Base-by-base conservation (phyloP, 2,888 invertebrate species). In the Drosophila formosana region DNA sequence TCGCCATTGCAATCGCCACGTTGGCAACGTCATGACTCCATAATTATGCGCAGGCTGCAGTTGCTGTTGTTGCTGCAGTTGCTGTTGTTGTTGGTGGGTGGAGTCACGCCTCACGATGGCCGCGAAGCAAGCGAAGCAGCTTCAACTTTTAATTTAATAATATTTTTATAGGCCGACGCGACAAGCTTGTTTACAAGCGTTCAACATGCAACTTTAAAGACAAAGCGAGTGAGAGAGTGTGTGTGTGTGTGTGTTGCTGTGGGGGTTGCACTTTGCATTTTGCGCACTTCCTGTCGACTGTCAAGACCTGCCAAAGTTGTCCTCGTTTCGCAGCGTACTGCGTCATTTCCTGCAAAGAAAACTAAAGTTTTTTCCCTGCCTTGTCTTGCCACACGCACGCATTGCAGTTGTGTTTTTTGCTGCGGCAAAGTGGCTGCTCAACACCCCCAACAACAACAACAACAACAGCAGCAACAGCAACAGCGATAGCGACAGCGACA, bases 231-330 rank as follows among this genome's bases (percentile, higher is more conserved):
- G 28, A 41, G 18, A 49, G 9, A 51, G 7, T 52, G 45, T 37
- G 11, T 41, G 28, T 34, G 5, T 70, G 4, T 7, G 28, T 49
- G 13, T 60, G 7, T 49, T n/a, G 55, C 26, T 13, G 11, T 43
- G 78, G 45, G 74, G 75, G 60, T 62, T 73, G 66, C 75, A 75
- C 62, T 70, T 80, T 76, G 75, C 71, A 75, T 89, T 91, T 91
- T 89, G 90, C 91, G 91, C 91, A 90, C 91, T 90, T 91, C 91
- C 90, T 91, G 91, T 85, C 91, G 88, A 80, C 82, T 89, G 89
- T 81, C 89, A 80, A 72, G 82, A 66, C 79, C 68, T 72, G 66
- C 77, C 77, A 68, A 66, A 65, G 69, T 67, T 69, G 77, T 81
- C 66, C 78, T 87, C 60, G 57, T 74, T 57, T 50, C 46, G 60